Evolutionary conservation across 2,113 vertebrate species (phyloP), one percentile per base, ranked within the genome.

Genomic region (Barbus barbus): DNA sequence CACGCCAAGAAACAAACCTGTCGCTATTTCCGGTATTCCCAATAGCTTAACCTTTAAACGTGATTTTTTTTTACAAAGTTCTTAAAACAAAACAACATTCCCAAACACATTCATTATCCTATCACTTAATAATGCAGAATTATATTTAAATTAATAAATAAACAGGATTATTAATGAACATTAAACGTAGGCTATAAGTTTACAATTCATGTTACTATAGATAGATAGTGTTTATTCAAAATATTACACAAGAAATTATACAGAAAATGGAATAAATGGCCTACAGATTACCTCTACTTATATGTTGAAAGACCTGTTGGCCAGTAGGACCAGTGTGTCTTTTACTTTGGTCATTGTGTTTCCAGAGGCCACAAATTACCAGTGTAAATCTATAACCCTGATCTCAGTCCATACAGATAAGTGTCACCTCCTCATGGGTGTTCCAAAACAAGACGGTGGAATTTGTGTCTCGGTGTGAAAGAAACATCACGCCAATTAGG

Each of bases 1-100:
- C 46, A 83, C 28, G 84, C 87, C 84, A 81, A 36, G 20, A 60
- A 13, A 22, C 56, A 77, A 48, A 71, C 48, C 46, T 79, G 84
- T 33, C 73, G 69, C 38, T 73, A 46, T 46, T 38, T 73, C n/a
- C 22, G 41, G 38, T n/a, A 26, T 73, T 73, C 24, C 12, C 5
- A 13, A 12, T 36, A 44, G 22, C 3, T 7, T 41, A 12, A 38
- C 5, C 18, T 24, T 71, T 38, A 38, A n/a, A 71, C 67, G 5
- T 1, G 18, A 71, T 38, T 67, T 67, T 36, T 38, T 67, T 67
- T 36, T 3, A 13, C 12, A 44, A 44, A 41, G 20, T 5, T 20
- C 22, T 13, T 71, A n/a, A 44, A 44, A 26, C 3, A 63, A 72
- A 67, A 28, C 2, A 20, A 16, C 11, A 44, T 3, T 31, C 14